phyloP scores from a whole-genome alignment of 2,797 vertebrate genomes.

The Sparus aurata region DNA sequence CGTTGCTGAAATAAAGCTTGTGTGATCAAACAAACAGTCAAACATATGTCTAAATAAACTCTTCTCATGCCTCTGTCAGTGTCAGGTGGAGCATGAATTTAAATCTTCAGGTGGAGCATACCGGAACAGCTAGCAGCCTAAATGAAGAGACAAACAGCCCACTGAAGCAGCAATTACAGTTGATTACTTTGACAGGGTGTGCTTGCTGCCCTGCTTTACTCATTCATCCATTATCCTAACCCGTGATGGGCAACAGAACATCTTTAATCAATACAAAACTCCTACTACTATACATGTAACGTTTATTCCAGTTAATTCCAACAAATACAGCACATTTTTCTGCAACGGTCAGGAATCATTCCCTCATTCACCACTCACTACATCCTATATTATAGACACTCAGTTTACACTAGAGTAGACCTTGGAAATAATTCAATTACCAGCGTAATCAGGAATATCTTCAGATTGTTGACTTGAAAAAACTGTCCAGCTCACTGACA shows the following conservation, averaged over 20 bases:
- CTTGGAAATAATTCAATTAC: too few species aligned
- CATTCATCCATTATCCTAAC: constrained; percentile 48
- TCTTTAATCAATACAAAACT: constrained; percentile 36
- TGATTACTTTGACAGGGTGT: constrained; percentile 54
- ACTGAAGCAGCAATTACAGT: constrained; percentile 56
- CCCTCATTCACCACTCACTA: background rate
- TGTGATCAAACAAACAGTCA: constrained; percentile 41
- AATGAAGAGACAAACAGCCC: constrained; percentile 41
- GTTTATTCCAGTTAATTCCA: constrained; percentile 7
- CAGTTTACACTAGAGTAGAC: background rate
- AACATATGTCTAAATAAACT: constrained; percentile 52
- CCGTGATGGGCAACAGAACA: constrained; percentile 28
- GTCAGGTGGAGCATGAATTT: constrained; percentile 34
- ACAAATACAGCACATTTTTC: background rate
- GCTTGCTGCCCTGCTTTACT: constrained; percentile 20
- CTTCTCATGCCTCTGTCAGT: constrained; percentile 11
- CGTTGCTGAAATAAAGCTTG: constrained; percentile 50
- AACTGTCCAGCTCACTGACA: too few species aligned
- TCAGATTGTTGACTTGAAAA: too few species aligned
- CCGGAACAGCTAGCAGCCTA: background rate
- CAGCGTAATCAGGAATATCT: too few species aligned
- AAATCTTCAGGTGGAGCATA: constrained; percentile 49
- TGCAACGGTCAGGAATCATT: background rate
- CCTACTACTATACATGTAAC: background rate
- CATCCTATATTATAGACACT: background rate